Conservation (phyloP, 1,140 invertebrate species). For the Chymomyza costata region DNA sequence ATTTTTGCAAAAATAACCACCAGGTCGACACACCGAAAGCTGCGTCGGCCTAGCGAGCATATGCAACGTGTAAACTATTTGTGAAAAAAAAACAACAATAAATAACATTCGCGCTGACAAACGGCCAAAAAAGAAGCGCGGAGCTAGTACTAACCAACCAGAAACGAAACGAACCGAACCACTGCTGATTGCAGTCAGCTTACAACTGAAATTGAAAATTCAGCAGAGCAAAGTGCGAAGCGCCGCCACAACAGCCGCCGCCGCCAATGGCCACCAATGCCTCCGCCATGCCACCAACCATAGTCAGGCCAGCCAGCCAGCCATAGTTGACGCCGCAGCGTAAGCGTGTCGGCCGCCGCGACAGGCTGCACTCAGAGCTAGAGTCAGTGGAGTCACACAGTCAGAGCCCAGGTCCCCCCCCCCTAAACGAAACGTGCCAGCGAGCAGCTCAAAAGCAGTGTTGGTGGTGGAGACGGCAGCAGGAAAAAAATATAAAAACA, state of each 20-base stretch:
- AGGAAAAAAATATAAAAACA: constrained; percentile 24
- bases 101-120: constrained; percentile 8
- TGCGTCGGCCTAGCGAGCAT: constrained; percentile 12
- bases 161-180: constrained; percentile 55
- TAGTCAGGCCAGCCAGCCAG: constrained; percentile 22
- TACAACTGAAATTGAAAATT: constrained; percentile 76
- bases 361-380: constrained; percentile 57
- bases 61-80: constrained; percentile 18
- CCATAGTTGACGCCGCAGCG: constrained; percentile 29
- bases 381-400: constrained; percentile 36
- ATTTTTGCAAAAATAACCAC: constrained; percentile 19
- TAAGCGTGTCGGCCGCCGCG: constrained; percentile 40
- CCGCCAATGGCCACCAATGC: background rate
- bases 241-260: constrained; percentile 39
- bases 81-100: constrained; percentile 19
- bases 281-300: constrained; percentile 30
- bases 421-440: constrained; percentile 69
- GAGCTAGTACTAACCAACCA: constrained; percentile 19
- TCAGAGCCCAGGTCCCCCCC: constrained; percentile 49
- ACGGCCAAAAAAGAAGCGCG: too few species aligned
- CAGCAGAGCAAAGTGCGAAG: constrained; percentile 74
- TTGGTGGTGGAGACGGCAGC: constrained; percentile 28
- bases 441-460: constrained; percentile 46
- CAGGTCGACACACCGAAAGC: constrained; percentile 1
- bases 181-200: constrained; percentile 75